Evolutionary conservation across 2,888 invertebrate species (phyloP).

Genomic region (Caradrina clavipalpis): DNA sequence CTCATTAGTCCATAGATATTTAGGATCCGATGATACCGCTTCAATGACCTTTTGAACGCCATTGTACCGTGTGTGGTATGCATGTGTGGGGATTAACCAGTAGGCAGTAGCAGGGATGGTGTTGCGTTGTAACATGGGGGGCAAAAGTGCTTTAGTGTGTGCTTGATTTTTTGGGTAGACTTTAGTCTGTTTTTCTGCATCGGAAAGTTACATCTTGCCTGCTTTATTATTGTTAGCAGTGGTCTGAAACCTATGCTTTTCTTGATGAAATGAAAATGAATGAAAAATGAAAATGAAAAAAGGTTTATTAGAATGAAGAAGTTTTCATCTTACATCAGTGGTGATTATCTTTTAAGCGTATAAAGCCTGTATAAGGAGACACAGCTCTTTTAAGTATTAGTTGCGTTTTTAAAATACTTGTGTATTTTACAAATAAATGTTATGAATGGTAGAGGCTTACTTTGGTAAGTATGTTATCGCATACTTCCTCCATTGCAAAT

Average conservation of each 20-base stretch:
- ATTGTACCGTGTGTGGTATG: constrained; percentile 40
- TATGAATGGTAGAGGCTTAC: too few species aligned
- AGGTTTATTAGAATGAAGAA: too few species aligned
- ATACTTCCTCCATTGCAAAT: too few species aligned
- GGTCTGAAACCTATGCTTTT: neutral
- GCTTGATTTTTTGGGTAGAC: neutral
- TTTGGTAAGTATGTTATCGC: neutral
- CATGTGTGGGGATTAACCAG: constrained; percentile 57
- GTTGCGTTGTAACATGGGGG: constrained; percentile 9
- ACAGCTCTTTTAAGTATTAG: too few species aligned
- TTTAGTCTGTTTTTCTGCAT: neutral
- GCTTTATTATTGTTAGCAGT: neutral
- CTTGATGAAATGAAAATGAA: neutral
- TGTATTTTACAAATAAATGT: too few species aligned
- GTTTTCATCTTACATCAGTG: too few species aligned
- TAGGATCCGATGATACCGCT: constrained; percentile 70
- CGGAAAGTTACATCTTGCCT: too few species aligned
- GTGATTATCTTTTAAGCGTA: too few species aligned
- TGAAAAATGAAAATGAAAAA: too few species aligned
- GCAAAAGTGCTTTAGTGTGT: constrained; percentile 21
- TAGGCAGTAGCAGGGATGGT: constrained; percentile 14
- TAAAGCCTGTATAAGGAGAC: too few species aligned
- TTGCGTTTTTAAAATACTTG: too few species aligned
- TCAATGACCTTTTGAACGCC: constrained; percentile 72
- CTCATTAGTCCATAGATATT: constrained; percentile 75